Base-by-base conservation (phyloP, 1,140 invertebrate species). In the Zaprionus taronus region DNA sequence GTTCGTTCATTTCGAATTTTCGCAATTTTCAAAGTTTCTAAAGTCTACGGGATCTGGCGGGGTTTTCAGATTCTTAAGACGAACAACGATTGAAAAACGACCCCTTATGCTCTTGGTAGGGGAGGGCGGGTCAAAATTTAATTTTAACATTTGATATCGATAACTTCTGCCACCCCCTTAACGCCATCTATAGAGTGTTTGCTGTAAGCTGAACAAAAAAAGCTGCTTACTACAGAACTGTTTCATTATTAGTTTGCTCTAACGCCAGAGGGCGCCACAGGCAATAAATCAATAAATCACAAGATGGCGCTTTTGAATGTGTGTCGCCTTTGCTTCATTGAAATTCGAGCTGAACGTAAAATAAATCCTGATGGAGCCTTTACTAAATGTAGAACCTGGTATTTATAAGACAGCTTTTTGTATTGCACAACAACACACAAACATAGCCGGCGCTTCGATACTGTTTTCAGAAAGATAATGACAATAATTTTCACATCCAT, bases 241-340 rank as follows among this genome's bases (percentile, higher is more conserved):
- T 20, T 17, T 34, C 9, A n/a, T n/a, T 38, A 7, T 20, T 34
- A 22, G n/a, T 12, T 5, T 17, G 12, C 56, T 17, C 28, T 36
- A 20, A 34, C 31, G 31, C 56, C 31, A 58, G 56, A 20, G 44
- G 41, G 61, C 41, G 61, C 41, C 14, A 44, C 14, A n/a, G 3
- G 17, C 5, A 9, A 36, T 36, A 34, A 34, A 58, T 36, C n/a
- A 58, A 34, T 58, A 58, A 58, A 36, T 1, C 31, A 2, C 11
- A 34, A 58, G 56, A 58, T 31, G 56, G 56, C 56, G 56, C 56
- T 57, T 34, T 41, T 15, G n/a, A 17, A 47, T 28, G n/a, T 56
- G 24, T 28, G n/a, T 26, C 41, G 41, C 14, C 22, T n/a, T 56
- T 31, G 22, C n/a, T 57, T 17, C 2, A 56, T 51, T 51, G 11